phyloP scores from a whole-genome alignment of 2,113 vertebrate species.

The Oryzias curvinotus region DNA sequence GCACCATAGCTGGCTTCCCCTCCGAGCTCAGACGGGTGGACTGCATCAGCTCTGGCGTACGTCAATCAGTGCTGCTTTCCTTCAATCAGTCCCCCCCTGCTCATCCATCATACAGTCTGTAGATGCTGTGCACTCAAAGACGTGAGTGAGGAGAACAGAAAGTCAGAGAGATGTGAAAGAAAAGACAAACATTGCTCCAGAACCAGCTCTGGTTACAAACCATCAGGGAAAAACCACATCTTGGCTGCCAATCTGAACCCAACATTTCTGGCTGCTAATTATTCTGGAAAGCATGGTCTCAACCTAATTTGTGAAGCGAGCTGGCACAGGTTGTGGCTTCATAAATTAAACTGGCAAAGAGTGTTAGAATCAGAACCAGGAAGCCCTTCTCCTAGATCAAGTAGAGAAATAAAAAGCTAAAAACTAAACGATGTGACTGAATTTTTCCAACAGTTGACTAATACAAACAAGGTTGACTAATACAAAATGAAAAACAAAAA shows the following conservation, averaged over 20 bases:
- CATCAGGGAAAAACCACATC: slow-evolving; percentile 37
- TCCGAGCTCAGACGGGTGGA: neutral
- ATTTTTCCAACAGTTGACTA: too few species aligned
- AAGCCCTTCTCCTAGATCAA: neutral
- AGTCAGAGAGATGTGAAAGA: neutral
- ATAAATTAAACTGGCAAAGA: slow-evolving; percentile 56
- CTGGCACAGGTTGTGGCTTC: slow-evolving; percentile 45
- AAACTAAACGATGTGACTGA: neutral
- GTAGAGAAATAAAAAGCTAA: neutral
- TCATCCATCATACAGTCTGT: slow-evolving; percentile 35
- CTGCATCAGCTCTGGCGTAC: neutral
- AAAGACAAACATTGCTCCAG: slow-evolving; percentile 43
- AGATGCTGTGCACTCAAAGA: accelerated
- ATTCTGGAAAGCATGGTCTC: slow-evolving; percentile 37
- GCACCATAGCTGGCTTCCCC: neutral
- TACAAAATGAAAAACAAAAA: too few species aligned
- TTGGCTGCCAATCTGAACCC: slow-evolving; percentile 33
- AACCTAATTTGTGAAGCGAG: slow-evolving; percentile 50
- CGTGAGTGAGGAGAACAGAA: neutral
- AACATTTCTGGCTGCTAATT: slow-evolving; percentile 57
- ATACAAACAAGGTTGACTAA: too few species aligned
- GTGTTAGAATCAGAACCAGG: slow-evolving; percentile 27
- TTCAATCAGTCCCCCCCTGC: slow-evolving; percentile 34
- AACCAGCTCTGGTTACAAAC: slow-evolving; percentile 61
- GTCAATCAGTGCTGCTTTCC: slow-evolving; percentile 20